A percentile compares a stretch with the other conserved stretches of the same genome.
Conservation (phyloP, 2,113 vertebrate genomes). For the Rousettus leschenaultii region DNA sequence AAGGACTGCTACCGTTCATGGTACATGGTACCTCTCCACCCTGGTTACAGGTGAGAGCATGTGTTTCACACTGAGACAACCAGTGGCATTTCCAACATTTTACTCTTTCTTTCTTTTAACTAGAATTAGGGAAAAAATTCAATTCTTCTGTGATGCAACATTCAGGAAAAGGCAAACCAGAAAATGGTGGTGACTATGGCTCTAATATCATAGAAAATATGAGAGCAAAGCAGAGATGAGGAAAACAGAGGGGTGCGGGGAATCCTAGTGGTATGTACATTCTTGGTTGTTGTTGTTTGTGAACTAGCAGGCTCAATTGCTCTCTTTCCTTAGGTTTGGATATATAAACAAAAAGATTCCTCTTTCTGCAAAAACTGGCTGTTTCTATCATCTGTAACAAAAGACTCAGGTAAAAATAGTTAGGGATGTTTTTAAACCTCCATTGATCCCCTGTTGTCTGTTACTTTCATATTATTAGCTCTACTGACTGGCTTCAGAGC, state of each 20-base stretch:
- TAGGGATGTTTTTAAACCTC: conserved; percentile 7
- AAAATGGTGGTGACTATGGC: background rate
- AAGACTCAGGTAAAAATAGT: conserved; percentile 13
- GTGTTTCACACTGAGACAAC: background rate
- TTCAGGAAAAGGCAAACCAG: background rate
- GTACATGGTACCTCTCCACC: background rate
- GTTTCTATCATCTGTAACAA: background rate
- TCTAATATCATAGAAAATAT: background rate
- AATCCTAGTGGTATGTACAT: background rate
- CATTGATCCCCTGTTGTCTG: background rate
- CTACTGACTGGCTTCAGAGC: conserved; percentile 23
- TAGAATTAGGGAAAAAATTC: background rate
- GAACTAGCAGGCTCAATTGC: background rate
- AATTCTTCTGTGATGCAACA: background rate
- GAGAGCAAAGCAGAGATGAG: background rate
- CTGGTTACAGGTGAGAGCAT: background rate
- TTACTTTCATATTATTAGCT: conserved; percentile 43
- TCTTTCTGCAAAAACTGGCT: background rate
- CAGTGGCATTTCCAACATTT: background rate
- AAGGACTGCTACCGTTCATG: background rate
- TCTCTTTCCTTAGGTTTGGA: background rate
- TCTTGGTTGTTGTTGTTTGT: background rate
- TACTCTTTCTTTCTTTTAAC: background rate
- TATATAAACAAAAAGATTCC: background rate
- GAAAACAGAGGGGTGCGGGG: background rate